Percentiles rank a stretch among this genome's conserved stretches.
Evolutionary conservation across 1,140 invertebrate species (phyloP).

Genomic region (Drosophila dunni): DNA sequence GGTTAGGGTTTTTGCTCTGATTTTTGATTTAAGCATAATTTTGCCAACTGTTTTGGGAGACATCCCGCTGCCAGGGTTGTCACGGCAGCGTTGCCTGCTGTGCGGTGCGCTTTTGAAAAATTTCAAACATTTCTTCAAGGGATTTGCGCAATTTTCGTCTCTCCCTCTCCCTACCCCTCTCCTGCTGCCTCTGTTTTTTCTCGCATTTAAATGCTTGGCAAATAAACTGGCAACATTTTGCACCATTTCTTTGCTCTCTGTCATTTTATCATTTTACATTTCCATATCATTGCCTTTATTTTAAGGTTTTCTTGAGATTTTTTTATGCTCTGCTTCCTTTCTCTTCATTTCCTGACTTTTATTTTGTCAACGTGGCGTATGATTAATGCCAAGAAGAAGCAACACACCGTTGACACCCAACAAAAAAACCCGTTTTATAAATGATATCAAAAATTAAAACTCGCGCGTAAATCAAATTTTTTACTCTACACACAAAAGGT

Average conservation of each 20-base stretch:
- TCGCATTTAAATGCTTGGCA: constrained; percentile 79
- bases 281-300: constrained; percentile 64
- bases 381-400: constrained; percentile 64
- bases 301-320: constrained; percentile 32
- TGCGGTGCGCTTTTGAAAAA: constrained; percentile 68
- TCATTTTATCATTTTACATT: constrained; percentile 45
- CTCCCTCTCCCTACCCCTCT: neutral
- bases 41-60: constrained; percentile 48
- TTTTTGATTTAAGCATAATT: constrained; percentile 84
- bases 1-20: constrained; percentile 57
- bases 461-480: constrained; percentile 69
- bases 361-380: constrained; percentile 68
- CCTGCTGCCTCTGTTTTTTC: constrained; percentile 25
- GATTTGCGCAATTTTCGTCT: constrained; percentile 74
- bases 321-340: neutral
- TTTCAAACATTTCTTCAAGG: constrained; percentile 81
- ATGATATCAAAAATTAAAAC: constrained; percentile 80
- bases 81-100: constrained; percentile 24
- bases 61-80: constrained; percentile 20
- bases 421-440: constrained; percentile 65
- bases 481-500: neutral
- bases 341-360: constrained; percentile 56
- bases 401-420: neutral
- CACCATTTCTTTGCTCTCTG: constrained; percentile 44
- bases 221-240: constrained; percentile 74